Percentiles rank a stretch among this genome's conserved stretches.
Evolutionary conservation across 2,113 vertebrate genomes (phyloP).

Genomic region (Dicerorhinus sumatrensis): DNA sequence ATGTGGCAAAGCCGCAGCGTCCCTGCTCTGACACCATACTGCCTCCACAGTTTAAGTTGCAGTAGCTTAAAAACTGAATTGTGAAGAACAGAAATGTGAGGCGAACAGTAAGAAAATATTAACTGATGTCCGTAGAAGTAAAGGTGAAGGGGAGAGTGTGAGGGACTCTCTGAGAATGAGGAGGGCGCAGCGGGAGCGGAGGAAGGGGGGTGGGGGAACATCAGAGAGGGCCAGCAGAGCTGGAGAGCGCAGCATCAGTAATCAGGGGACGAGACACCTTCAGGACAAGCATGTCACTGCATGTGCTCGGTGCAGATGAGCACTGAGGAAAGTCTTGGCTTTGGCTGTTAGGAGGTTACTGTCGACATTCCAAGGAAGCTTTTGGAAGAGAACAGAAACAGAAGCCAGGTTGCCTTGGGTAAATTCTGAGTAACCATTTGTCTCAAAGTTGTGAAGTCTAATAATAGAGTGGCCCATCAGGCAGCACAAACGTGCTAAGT

Average conservation of each 20-base stretch:
- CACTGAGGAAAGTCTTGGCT: neutral
- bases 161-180: neutral
- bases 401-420: neutral
- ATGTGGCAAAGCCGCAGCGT: neutral
- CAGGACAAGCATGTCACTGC: neutral
- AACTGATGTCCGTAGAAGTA: neutral
- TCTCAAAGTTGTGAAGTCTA: neutral
- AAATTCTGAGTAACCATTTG: neutral
- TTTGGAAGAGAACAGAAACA: conserved; percentile 10
- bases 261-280: neutral
- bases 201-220: neutral
- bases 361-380: neutral
- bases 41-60: neutral
- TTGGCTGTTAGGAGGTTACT: neutral
- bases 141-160: neutral
- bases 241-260: fast-evolving
- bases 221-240: neutral
- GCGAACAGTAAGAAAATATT: neutral
- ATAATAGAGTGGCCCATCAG: neutral
- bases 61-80: neutral
- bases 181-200: neutral
- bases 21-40: neutral
- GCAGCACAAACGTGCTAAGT: neutral
- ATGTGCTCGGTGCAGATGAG: neutral
- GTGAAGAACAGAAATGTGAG: neutral